These are phyloP conservation scores for Ciona savignyi DNA, from an alignment of 23 tunicate genomes.

Conservation along the genomic window DNA sequence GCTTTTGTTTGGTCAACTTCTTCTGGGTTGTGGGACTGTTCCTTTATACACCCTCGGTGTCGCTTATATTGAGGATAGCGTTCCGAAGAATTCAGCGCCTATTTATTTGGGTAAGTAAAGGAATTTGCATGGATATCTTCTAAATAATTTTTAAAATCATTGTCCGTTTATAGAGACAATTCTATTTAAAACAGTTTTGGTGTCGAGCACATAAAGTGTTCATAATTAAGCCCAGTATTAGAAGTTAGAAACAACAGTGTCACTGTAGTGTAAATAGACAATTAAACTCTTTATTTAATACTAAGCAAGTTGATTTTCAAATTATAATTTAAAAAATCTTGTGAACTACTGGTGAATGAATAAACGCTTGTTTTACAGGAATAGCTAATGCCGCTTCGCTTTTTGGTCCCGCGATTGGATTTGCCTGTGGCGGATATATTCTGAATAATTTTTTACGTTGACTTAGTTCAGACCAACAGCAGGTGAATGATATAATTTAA, in stretches of 20 bases:
- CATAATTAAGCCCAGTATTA: too few relatives aligned
- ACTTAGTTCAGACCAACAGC: slow-evolving; percentile 6
- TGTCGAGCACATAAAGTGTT: too few relatives aligned
- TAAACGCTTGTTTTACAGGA: slow-evolving; percentile 17
- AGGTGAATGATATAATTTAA: neutral
- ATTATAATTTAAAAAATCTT: too few relatives aligned
- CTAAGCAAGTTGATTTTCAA: too few relatives aligned
- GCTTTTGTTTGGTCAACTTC: slow-evolving; percentile 49
- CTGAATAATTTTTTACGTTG: slow-evolving; percentile 32
- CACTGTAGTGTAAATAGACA: too few relatives aligned
- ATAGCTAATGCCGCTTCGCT: slow-evolving; percentile 46
- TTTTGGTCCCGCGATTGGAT: slow-evolving; percentile 53
- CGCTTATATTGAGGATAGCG: slow-evolving; percentile 45
- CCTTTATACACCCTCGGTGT: slow-evolving; percentile 50
- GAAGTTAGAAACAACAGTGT: too few relatives aligned
- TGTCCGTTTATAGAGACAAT: too few relatives aligned
- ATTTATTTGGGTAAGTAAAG: slow-evolving; percentile 46
- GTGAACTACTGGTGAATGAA: too few relatives aligned
- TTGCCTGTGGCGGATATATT: slow-evolving; percentile 42
- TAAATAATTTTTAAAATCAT: too few relatives aligned
- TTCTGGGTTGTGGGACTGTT: slow-evolving; percentile 45
- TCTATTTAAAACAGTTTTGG: too few relatives aligned
- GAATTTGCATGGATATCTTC: too few relatives aligned
- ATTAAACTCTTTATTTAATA: too few relatives aligned
- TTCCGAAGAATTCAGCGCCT: slow-evolving; percentile 39